phyloP scores from a whole-genome alignment of 2,888 invertebrate species.

The Hypselothyrea guttata region DNA sequence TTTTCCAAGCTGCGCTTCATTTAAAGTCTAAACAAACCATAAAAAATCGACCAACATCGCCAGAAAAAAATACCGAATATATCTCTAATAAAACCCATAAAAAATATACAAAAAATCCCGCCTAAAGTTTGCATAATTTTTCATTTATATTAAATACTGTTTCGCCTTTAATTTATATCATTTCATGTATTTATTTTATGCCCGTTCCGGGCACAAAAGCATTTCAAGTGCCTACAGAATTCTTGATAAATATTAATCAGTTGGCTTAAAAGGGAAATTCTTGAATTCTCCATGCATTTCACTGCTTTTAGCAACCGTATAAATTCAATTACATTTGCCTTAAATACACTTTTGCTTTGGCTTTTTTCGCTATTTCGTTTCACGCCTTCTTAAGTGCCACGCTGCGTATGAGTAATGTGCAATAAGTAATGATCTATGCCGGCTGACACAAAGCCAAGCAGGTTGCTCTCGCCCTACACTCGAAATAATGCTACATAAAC shows the following conservation, averaged over 20 bases:
- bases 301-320: too few species aligned
- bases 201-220: too few species aligned
- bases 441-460: constrained; percentile 47
- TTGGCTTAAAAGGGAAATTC: not conserved
- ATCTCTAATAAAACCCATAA: too few species aligned
- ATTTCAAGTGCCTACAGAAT: constrained; percentile 36
- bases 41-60: too few species aligned
- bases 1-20: too few species aligned
- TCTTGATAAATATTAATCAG: constrained; percentile 41
- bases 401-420: constrained; percentile 74
- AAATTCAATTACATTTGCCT: constrained; percentile 14
- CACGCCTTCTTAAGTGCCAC: constrained; percentile 56
- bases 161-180: not conserved
- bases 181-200: not conserved
- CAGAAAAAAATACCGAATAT: too few species aligned
- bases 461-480: constrained; percentile 21
- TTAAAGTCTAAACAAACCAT: too few species aligned
- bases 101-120: too few species aligned
- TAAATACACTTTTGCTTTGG: constrained; percentile 8
- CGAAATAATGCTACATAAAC: constrained; percentile 53
- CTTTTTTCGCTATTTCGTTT: constrained; percentile 37
- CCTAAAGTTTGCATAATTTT: too few species aligned
- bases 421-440: constrained; percentile 55
- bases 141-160: constrained; percentile 18
- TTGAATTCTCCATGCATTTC: not conserved